Evolutionary conservation across 2,888 invertebrate genomes (phyloP).

Genomic region (Archips crataeganus): DNA sequence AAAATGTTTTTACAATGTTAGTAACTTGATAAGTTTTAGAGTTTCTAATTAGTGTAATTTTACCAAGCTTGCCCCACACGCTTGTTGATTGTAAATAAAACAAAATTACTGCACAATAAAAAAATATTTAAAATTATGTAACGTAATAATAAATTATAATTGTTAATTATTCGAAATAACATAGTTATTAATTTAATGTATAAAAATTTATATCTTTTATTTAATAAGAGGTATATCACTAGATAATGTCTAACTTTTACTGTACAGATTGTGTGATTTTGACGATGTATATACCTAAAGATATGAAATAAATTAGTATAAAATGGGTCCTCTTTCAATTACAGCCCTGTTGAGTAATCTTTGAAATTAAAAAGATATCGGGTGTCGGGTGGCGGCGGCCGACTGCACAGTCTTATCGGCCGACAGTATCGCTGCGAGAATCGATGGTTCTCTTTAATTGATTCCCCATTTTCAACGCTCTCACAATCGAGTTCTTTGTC

Average conservation of each 20-base stretch:
- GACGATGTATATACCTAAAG: conserved; percentile 73
- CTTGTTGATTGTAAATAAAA: conserved; percentile 78
- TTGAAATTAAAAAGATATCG: conserved; percentile 61
- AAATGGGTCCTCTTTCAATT: conserved; percentile 51
- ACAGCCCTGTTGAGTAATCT: conserved; percentile 50
- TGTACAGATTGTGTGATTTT: conserved; percentile 81
- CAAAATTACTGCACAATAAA: conserved; percentile 73
- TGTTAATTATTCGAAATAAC: conserved; percentile 62
- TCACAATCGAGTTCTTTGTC: conserved; percentile 76
- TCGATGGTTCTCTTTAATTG: conserved; percentile 83
- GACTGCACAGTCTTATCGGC: conserved; percentile 62
- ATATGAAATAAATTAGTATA: conserved; percentile 81
- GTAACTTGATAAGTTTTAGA: conserved; percentile 19
- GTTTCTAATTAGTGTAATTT: conserved; percentile 45
- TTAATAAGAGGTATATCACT: conserved; percentile 75
- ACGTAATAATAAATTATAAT: conserved; percentile 63
- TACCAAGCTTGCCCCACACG: conserved; percentile 80
- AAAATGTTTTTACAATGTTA: conserved; percentile 18
- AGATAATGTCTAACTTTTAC: conserved; percentile 64
- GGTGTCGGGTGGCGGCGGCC: conserved; percentile 46
- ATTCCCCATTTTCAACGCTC: conserved; percentile 70
- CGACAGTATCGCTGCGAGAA: conserved; percentile 72
- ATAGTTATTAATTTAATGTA: conserved; percentile 65
- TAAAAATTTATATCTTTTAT: conserved; percentile 74
- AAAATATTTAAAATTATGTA: conserved; percentile 60